Base-by-base conservation (phyloP, 2,888 invertebrate genomes). In the Pocota personata region DNA sequence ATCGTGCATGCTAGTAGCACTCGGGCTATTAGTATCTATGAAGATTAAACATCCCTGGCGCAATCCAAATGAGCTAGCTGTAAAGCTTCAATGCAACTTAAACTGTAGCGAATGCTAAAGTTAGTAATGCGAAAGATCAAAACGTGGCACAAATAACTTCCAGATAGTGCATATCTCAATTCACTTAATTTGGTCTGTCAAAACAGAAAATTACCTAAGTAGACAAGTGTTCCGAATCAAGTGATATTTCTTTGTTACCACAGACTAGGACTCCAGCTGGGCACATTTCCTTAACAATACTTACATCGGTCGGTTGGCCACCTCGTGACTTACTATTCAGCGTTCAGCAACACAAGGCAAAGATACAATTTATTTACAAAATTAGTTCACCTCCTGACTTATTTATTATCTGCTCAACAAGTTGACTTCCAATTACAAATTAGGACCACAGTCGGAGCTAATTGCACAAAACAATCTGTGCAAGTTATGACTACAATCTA, bases 371-470 rank as follows among this genome's bases (percentile, higher is more conserved):
- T 73, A 79, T 67, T 84, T 69, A 48, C 64, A 60, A 84, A 84
- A 84, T 84, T 79, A 84, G 84, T 84, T 84, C 84, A 79, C 80
- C 84, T 75, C 55, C 5, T 79, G 84, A 75, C 80, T 84, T 79
- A 69, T 84, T 84, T 84, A 84, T 80, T 84, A 80, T 79, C 75
- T 58, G 75, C 64, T 76, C 84, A 84, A 75, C 84, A 71, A 84
- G 84, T 84, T 79, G 80, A 58, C 75, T 84, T 58, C 69, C 50
- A 75, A 52, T 75, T 52, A 79, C 84, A 84, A 84, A 79, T 84
- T 79, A 84, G 84, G 84, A 84, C 84, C 84, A 64, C 84, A 79
- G 66, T 64, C 62, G 27, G 79, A 12, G 84, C 55, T 84, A 84
- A 84, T 84, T 84, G 84, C 84, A 66, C 75, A 79, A 84, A 75